phyloP scores from a whole-genome alignment of 2,113 vertebrate species.

The Pangasianodon gigas region DNA sequence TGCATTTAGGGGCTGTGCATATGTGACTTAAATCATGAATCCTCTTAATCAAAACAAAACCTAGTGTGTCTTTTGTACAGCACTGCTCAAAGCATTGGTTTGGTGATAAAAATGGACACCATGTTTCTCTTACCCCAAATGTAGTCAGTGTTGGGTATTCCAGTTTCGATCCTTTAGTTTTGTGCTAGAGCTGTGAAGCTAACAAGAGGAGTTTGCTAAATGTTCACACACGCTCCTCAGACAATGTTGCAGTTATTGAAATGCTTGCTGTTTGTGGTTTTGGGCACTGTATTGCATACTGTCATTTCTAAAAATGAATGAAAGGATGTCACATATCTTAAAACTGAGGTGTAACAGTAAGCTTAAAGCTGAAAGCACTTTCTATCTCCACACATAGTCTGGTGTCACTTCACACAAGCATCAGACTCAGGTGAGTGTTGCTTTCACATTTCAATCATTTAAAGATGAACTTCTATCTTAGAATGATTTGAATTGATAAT shows the following conservation, averaged over 20 bases:
- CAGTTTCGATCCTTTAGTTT: not conserved
- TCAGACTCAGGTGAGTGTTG: not conserved
- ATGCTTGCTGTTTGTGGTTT: not conserved
- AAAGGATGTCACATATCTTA: not conserved
- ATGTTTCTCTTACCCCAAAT: not conserved
- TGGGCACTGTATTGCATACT: not conserved
- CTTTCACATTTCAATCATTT: not conserved
- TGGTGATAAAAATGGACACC: not conserved
- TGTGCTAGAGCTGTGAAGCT: not conserved
- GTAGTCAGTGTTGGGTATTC: not conserved
- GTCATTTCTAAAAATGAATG: not conserved
- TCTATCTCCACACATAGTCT: not conserved
- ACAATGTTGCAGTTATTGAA: not conserved
- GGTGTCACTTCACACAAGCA: not conserved
- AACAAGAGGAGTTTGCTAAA: not conserved
- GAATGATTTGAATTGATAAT: too few relatives aligned
- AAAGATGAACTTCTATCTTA: not conserved
- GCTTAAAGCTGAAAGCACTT: not conserved
- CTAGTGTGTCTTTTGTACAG: not conserved
- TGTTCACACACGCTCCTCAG: not conserved
- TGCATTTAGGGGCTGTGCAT: constrained; percentile 9
- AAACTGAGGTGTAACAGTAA: not conserved
- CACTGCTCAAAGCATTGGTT: not conserved
- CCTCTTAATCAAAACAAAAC: not conserved
- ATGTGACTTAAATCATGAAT: not conserved